Conservation (phyloP, 2,888 invertebrate species). For the Pollenia labialis region DNA sequence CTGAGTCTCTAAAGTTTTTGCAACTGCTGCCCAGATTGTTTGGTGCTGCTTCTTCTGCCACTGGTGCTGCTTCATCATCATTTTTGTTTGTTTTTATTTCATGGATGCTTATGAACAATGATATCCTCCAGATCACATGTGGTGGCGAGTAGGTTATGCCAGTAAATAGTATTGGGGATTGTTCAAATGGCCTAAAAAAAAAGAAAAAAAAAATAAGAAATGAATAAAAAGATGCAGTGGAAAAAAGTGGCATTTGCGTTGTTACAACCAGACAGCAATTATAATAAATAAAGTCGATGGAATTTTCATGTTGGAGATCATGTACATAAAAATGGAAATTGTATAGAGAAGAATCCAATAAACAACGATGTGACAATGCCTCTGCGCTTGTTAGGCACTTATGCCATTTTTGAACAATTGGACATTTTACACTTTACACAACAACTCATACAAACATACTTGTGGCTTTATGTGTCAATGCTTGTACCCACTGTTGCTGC, state of each 20-base stretch:
- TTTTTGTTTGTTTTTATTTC: conserved; percentile 1
- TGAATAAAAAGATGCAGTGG: not conserved
- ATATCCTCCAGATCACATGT: conserved; percentile 71
- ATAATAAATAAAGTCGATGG: conserved; percentile 75
- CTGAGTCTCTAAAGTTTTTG: conserved; percentile 2
- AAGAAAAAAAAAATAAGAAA: conserved; percentile 21
- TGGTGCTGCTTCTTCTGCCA: not conserved
- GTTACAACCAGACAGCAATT: conserved; percentile 73
- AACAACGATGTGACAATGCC: conserved; percentile 74
- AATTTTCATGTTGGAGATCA: conserved; percentile 74
- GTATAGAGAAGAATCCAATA: conserved; percentile 72
- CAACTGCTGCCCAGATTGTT: not conserved
- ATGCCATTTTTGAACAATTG: conserved; percentile 79
- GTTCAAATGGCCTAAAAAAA: conserved; percentile 51
- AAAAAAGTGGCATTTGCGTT: conserved; percentile 67
- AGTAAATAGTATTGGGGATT: conserved; percentile 38
- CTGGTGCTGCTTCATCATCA: not conserved
- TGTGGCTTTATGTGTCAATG: not conserved
- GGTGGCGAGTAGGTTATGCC: conserved; percentile 59
- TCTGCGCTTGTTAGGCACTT: conserved; percentile 79
- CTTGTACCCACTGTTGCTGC: conserved; percentile 9
- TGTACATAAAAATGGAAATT: conserved; percentile 74
- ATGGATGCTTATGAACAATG: conserved; percentile 66
- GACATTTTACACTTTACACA: conserved; percentile 75
- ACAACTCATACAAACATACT: conserved; percentile 2